These are phyloP conservation scores for Sipha maydis DNA, from an alignment of 2,888 invertebrate species.

Conservation along the genomic window DNA sequence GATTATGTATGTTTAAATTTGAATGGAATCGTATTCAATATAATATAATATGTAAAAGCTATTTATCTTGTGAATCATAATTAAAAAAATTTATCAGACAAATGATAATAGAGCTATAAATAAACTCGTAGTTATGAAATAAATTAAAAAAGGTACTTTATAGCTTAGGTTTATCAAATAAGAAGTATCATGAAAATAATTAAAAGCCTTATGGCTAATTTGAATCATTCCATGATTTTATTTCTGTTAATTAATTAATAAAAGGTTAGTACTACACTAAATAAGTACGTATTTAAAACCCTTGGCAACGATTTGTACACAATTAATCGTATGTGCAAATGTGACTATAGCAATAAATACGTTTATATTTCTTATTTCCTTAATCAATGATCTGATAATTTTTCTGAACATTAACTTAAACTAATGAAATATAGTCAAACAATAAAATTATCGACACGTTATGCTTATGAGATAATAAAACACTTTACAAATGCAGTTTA, in stretches of 20 bases:
- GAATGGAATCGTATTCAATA: not conserved
- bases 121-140: conserved; percentile 20
- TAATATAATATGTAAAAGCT: not conserved
- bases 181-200: conserved; percentile 8
- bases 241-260: conserved; percentile 11
- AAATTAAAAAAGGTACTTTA: conserved; percentile 40
- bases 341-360: not conserved
- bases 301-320: not conserved
- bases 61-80: not conserved
- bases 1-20: not conserved
- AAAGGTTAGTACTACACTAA: not conserved
- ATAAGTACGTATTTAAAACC: not conserved
- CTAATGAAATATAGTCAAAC: not conserved
- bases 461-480: not conserved
- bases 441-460: not conserved
- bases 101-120: not conserved
- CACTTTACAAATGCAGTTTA: not conserved
- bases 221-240: not conserved
- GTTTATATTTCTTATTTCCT: not conserved
- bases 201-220: conserved; percentile 24
- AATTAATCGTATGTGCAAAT: not conserved
- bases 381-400: conserved; percentile 14
- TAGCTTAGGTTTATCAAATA: not conserved
- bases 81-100: not conserved
- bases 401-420: not conserved